Evolutionary conservation across 2,888 invertebrate genomes (phyloP).

Genomic region (Bellardia pandia): DNA sequence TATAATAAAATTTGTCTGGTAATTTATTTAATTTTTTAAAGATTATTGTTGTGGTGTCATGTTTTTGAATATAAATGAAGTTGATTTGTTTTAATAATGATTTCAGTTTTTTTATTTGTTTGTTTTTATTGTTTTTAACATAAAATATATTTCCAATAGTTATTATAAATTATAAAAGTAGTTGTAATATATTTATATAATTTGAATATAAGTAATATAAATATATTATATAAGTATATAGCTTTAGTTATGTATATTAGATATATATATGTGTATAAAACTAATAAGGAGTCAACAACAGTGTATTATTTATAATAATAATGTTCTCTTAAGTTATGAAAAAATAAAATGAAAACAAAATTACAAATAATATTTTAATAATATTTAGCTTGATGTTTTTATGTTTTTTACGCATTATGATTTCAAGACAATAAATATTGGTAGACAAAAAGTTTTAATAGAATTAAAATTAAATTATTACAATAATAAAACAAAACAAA

Average conservation of each 20-base stretch:
- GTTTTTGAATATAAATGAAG: slow-evolving; percentile 36
- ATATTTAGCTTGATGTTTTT: not conserved
- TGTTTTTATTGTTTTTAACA: slow-evolving; percentile 13
- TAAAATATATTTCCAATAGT: slow-evolving; percentile 16
- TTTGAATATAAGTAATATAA: slow-evolving; percentile 1
- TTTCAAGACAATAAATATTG: slow-evolving; percentile 17
- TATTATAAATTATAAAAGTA: slow-evolving; percentile 3
- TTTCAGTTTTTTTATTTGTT: not conserved
- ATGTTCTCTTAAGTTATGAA: slow-evolving; percentile 27
- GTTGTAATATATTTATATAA: slow-evolving; percentile 14
- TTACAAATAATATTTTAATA: slow-evolving; percentile 15
- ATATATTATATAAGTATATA: slow-evolving; percentile 57
- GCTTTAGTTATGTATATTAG: slow-evolving; percentile 32
- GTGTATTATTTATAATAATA: slow-evolving; percentile 55
- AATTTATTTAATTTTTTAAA: slow-evolving; percentile 17
- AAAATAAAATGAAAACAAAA: slow-evolving; percentile 6
- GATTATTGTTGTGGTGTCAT: slow-evolving; percentile 68
- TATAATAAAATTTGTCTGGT: not conserved
- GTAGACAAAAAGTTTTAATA: slow-evolving; percentile 26
- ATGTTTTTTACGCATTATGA: slow-evolving; percentile 20
- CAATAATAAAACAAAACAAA: slow-evolving; percentile 25
- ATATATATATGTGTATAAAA: slow-evolving; percentile 33
- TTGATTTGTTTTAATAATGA: slow-evolving; percentile 12
- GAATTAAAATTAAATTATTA: not conserved
- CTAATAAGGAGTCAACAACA: slow-evolving; percentile 60